Evolutionary conservation across 1,140 invertebrate species (phyloP).

Genomic region (Drosophila pseudoananassae): DNA sequence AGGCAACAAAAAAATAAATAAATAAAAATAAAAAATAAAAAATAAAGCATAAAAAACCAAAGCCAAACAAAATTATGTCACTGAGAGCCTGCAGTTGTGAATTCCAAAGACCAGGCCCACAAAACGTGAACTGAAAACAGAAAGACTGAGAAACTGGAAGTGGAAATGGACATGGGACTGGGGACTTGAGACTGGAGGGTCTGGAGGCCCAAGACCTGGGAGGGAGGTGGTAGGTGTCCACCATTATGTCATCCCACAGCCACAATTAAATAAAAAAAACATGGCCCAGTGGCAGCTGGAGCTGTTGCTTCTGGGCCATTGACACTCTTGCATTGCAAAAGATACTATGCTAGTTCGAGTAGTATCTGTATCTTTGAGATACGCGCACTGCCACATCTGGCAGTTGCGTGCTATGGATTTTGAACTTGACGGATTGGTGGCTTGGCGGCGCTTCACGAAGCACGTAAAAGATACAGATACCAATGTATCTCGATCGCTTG

Average conservation of each 20-base stretch:
- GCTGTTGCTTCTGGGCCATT: constrained; percentile 53
- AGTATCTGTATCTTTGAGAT: not conserved
- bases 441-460: constrained; percentile 57
- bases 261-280: constrained; percentile 1
- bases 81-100: constrained; percentile 24
- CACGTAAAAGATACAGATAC: constrained; percentile 70
- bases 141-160: not conserved
- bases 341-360: not conserved
- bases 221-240: constrained; percentile 16
- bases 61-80: constrained; percentile 60
- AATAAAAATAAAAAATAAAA: constrained; percentile 14
- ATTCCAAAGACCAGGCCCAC: constrained; percentile 57
- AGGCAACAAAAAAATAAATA: constrained; percentile 19
- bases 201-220: constrained; percentile 7
- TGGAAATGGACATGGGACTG: not conserved
- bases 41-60: constrained; percentile 1
- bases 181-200: not conserved
- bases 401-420: constrained; percentile 38
- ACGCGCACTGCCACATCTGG: constrained; percentile 45
- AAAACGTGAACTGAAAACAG: constrained; percentile 59
- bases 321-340: constrained; percentile 19
- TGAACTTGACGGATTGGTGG: constrained; percentile 62
- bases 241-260: constrained; percentile 69
- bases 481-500: not conserved
- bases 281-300: constrained; percentile 26